phyloP scores from a whole-genome alignment of 2,797 vertebrate species.

The Leptatherina wallacei region DNA sequence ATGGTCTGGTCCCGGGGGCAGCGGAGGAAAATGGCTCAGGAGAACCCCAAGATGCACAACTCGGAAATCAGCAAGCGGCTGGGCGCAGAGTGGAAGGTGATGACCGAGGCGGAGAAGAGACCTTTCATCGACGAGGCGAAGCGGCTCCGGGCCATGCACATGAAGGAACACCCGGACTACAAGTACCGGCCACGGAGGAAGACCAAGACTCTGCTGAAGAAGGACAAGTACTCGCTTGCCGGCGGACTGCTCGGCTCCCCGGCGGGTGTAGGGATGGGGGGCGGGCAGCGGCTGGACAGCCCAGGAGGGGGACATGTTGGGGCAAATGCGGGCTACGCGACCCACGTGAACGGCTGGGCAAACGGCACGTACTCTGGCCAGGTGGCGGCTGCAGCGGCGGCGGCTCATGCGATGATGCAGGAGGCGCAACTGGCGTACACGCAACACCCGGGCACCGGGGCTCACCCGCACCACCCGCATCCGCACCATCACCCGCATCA shows the following conservation, averaged over 20 bases:
- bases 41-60: constrained; percentile 93
- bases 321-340: constrained; percentile 84
- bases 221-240: constrained; percentile 97
- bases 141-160: constrained; percentile 95
- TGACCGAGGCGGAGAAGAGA: constrained; percentile 96
- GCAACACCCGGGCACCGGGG: constrained; percentile 90
- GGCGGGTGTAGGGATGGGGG: constrained; percentile 83
- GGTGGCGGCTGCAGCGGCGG: constrained; percentile 92
- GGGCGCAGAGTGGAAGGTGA: constrained; percentile 92
- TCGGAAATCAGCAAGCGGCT: constrained; percentile 91
- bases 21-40: constrained; percentile 90
- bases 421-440: constrained; percentile 94
- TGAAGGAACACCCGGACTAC: constrained; percentile 99
- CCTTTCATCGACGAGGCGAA: constrained; percentile 99
- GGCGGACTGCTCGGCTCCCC: constrained; percentile 89
- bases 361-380: constrained; percentile 94
- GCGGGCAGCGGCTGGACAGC: constrained; percentile 91
- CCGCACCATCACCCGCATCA: constrained; percentile 86
- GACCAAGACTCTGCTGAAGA: constrained; percentile 97
- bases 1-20: constrained; percentile 96
- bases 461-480: constrained; percentile 82
- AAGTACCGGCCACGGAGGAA: constrained; percentile 97
- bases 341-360: constrained; percentile 96
- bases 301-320: constrained; percentile 85
- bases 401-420: constrained; percentile 98